phyloP scores from a whole-genome alignment of 2,113 vertebrate genomes.

The Ornithorhynchus anatinus region DNA sequence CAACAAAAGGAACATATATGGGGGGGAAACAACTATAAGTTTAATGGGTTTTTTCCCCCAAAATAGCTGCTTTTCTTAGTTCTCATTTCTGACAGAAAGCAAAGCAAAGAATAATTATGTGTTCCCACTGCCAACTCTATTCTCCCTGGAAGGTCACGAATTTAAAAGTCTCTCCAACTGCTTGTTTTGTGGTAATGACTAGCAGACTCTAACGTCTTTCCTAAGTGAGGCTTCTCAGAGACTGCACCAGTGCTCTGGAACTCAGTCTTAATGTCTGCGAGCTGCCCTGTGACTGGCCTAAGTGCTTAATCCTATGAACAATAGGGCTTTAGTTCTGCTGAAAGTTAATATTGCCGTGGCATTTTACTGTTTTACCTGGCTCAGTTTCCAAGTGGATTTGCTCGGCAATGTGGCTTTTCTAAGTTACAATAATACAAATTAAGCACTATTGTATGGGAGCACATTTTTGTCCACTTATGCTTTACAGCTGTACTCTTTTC shows the following conservation, averaged over 20 bases:
- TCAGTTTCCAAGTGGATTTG: constrained; percentile 15
- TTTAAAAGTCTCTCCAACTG: constrained; percentile 36
- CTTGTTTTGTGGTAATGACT: constrained; percentile 19
- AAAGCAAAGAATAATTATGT: constrained; percentile 1
- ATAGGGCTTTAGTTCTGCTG: constrained; percentile 30
- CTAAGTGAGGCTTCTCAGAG: constrained; percentile 17
- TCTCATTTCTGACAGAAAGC: background rate
- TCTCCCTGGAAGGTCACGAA: background rate
- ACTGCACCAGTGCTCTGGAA: constrained; percentile 15
- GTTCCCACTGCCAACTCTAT: background rate
- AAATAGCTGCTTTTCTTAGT: background rate
- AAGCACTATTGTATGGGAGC: constrained; percentile 24
- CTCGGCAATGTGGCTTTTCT: constrained; percentile 26
- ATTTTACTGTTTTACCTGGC: constrained; percentile 26
- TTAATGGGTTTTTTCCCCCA: background rate
- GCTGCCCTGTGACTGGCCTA: background rate
- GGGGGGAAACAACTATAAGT: background rate
- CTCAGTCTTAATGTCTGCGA: constrained; percentile 16
- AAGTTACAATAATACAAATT: constrained; percentile 36
- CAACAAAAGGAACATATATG: background rate
- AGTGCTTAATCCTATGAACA: constrained; percentile 22
- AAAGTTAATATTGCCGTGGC: constrained; percentile 21
- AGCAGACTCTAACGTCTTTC: constrained; percentile 5
- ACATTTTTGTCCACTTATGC: background rate
- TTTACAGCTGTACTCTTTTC: constrained; percentile 29